Conservation (phyloP, 2,888 invertebrate genomes). For the Pyrrhosoma nymphula region DNA sequence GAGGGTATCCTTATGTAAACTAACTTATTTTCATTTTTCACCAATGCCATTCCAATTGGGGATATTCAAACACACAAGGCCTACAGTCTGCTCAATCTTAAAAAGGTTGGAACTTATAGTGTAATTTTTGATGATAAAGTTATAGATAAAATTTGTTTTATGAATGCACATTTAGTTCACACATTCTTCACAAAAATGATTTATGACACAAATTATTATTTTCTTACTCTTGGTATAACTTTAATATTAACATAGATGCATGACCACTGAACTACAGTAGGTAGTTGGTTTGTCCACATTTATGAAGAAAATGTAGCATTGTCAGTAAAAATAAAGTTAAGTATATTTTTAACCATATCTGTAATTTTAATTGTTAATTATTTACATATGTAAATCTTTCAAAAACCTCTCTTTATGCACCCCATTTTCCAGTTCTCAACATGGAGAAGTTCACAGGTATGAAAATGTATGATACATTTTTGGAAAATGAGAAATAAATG, state of each 20-base stretch:
- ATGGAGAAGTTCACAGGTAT: conserved; percentile 77
- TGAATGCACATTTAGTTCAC: conserved; percentile 66
- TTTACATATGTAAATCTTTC: conserved; percentile 66
- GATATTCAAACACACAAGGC: conserved; percentile 74
- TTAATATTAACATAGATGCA: conserved; percentile 63
- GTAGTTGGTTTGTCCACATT: conserved; percentile 66
- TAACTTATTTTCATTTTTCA: conserved; percentile 66
- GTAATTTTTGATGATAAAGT: conserved; percentile 62
- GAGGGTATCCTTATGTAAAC: conserved; percentile 60
- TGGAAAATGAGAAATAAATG: conserved; percentile 21
- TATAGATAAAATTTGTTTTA: conserved; percentile 63
- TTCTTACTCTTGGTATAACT: conserved; percentile 67
- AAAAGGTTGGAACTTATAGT: conserved; percentile 76
- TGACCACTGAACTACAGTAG: conserved; percentile 66
- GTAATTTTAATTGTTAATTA: conserved; percentile 63
- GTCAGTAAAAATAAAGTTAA: conserved; percentile 67
- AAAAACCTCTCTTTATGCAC: conserved; percentile 69
- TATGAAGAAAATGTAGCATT: conserved; percentile 63
- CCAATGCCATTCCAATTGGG: conserved; percentile 67
- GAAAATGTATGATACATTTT: conserved; percentile 63
- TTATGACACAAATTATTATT: conserved; percentile 59
- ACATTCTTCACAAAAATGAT: conserved; percentile 64
- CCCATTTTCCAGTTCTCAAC: conserved; percentile 75
- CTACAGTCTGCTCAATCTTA: conserved; percentile 78
- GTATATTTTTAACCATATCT: conserved; percentile 68